These are phyloP conservation scores for Balanococcus diminutus DNA, from an alignment of 2,888 invertebrate genomes.

Conservation along the genomic window DNA sequence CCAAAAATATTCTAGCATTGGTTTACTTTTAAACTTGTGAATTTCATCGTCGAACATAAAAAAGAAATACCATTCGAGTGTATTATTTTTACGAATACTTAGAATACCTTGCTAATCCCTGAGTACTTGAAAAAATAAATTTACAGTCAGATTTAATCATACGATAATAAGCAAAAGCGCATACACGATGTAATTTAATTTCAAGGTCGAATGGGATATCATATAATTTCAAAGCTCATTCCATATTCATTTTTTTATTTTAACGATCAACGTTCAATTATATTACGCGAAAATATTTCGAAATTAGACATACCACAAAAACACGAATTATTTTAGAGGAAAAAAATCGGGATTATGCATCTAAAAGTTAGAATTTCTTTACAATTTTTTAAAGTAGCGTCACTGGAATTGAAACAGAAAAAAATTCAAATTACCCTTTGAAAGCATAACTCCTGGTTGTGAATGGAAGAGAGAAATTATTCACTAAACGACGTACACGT, in stretches of 20 bases:
- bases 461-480: neutral
- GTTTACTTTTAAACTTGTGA: neutral
- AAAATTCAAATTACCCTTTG: neutral
- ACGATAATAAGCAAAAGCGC: neutral
- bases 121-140: neutral
- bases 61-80: neutral
- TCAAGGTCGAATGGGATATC: neutral
- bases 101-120: neutral
- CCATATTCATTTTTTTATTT: neutral
- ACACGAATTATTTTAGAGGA: no score
- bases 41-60: neutral
- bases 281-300: neutral
- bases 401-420: neutral
- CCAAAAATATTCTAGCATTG: no score
- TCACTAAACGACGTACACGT: neutral
- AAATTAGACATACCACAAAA: neutral
- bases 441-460: neutral
- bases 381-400: neutral
- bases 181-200: neutral
- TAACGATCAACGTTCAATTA: neutral
- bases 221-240: neutral
- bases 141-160: neutral
- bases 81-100: neutral
- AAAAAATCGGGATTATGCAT: no score
- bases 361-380: neutral